Percentiles rank a stretch among this genome's conserved stretches.
Evolutionary conservation across 1,140 invertebrate species (phyloP).

Genomic region (Drosophila athabasca): DNA sequence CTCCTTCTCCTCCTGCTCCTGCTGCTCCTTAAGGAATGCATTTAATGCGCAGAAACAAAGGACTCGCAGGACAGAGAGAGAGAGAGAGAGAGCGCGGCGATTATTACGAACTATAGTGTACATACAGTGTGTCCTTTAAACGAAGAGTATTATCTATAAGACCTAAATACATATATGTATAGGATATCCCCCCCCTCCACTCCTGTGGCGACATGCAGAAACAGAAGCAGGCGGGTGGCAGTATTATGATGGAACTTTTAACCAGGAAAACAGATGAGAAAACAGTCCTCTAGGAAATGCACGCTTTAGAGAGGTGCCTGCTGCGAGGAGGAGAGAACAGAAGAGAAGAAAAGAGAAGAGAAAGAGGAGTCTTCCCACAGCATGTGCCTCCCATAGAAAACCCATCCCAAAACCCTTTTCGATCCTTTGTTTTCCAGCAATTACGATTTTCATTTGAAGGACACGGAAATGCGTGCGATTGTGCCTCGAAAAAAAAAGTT

Average conservation of each 20-base stretch:
- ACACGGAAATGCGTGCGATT: no score
- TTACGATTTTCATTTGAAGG: no score
- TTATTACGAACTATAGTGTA: slow-evolving; percentile 68
- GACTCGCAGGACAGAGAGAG: background rate
- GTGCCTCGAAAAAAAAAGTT: no score
- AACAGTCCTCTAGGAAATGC: slow-evolving; percentile 14
- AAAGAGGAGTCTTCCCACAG: no score
- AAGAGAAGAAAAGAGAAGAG: no score
- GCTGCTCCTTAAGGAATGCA: slow-evolving; percentile 51
- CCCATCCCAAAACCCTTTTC: no score
- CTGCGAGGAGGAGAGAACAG: no score
- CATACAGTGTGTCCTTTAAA: slow-evolving; percentile 73
- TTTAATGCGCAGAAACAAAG: slow-evolving; percentile 55
- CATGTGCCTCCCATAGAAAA: no score
- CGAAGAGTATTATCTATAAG: slow-evolving; percentile 73
- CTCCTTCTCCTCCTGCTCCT: slow-evolving; percentile 27
- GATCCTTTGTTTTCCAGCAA: no score
- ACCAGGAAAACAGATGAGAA: slow-evolving; percentile 29
- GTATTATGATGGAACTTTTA: slow-evolving; percentile 70
- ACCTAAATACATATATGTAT: slow-evolving; percentile 11
- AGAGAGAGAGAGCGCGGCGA: slow-evolving; percentile 10
- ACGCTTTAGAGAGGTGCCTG: no score
- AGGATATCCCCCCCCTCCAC: background rate
- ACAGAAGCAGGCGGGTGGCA: slow-evolving; percentile 47
- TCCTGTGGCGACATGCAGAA: slow-evolving; percentile 14